A percentile compares a stretch with the other conserved stretches of the same genome.
Evolutionary conservation across 2,888 invertebrate genomes (phyloP).

Genomic region (Agelastica alni): DNA sequence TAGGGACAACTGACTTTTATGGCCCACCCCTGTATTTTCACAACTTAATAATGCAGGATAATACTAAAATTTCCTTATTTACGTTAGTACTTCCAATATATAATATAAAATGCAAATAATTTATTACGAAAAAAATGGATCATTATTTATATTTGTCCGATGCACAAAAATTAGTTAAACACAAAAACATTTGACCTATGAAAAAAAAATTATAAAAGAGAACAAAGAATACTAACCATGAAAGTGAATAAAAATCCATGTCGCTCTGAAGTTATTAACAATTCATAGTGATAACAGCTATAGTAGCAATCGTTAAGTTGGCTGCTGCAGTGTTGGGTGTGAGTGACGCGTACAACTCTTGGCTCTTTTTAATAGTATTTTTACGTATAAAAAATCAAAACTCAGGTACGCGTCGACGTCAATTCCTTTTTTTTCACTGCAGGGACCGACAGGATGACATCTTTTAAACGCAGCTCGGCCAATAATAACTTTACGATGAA

Average conservation of each 20-base stretch:
- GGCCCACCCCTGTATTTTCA: too few species aligned
- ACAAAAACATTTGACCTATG: constrained; percentile 3
- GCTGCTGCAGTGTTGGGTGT: constrained; percentile 47
- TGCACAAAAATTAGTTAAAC: too few species aligned
- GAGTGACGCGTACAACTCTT: constrained; percentile 35
- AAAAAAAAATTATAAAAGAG: constrained; percentile 14
- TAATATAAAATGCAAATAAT: too few species aligned
- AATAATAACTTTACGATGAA: constrained; percentile 4
- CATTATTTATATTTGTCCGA: too few species aligned
- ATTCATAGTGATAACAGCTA: constrained; percentile 40
- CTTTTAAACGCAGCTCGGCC: constrained; percentile 45
- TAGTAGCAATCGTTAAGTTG: constrained; percentile 46
- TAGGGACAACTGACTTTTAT: too few species aligned
- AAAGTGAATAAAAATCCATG: constrained; percentile 38
- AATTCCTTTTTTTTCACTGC: constrained; percentile 40
- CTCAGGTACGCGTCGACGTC: constrained; percentile 23
- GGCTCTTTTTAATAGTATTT: constrained; percentile 28
- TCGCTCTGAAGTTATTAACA: constrained; percentile 38
- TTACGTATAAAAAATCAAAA: constrained; percentile 10
- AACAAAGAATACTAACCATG: constrained; percentile 46
- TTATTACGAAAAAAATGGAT: too few species aligned
- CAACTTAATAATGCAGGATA: too few species aligned
- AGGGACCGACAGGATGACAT: constrained; percentile 51
- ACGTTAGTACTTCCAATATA: too few species aligned
- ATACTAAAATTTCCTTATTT: too few species aligned